A percentile compares a stretch with the other conserved stretches of the same genome.
Conservation (phyloP, 2,888 invertebrate genomes). For the Phymatocera aterrima region DNA sequence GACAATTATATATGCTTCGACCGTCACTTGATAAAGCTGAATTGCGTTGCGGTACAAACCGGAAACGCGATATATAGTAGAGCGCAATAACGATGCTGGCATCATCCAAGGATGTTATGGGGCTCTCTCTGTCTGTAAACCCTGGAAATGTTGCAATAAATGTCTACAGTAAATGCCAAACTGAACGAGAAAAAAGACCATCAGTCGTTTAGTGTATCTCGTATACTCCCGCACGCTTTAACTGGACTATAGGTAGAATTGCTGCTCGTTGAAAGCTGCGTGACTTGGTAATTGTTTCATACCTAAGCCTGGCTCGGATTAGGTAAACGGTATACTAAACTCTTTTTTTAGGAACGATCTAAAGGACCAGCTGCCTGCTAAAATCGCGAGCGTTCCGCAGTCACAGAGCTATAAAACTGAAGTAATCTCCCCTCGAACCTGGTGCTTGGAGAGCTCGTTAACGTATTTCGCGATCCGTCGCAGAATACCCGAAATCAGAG, state of each 20-base stretch:
- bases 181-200: constrained; percentile 4
- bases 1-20: not conserved
- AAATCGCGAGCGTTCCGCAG: constrained; percentile 28
- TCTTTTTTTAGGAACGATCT: constrained; percentile 9
- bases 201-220: not conserved
- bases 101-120: not conserved
- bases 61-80: constrained; percentile 21
- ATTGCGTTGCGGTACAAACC: constrained; percentile 21
- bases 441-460: constrained; percentile 34
- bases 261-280: constrained; percentile 17
- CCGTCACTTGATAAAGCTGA: constrained; percentile 19
- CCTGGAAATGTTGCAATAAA: not conserved
- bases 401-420: constrained; percentile 32
- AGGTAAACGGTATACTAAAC: not conserved
- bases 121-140: not conserved
- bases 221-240: not conserved
- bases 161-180: constrained; percentile 15
- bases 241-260: constrained; percentile 7
- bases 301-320: constrained; percentile 31
- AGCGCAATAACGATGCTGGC: constrained; percentile 10
- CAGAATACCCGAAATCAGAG: constrained; percentile 24
- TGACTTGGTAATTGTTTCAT: constrained; percentile 40
- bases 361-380: constrained; percentile 6
- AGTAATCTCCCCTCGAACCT: constrained; percentile 41
- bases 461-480: constrained; percentile 28